Conservation (phyloP, 2,888 invertebrate species). For the Marasmarcha lunaedactyla region DNA sequence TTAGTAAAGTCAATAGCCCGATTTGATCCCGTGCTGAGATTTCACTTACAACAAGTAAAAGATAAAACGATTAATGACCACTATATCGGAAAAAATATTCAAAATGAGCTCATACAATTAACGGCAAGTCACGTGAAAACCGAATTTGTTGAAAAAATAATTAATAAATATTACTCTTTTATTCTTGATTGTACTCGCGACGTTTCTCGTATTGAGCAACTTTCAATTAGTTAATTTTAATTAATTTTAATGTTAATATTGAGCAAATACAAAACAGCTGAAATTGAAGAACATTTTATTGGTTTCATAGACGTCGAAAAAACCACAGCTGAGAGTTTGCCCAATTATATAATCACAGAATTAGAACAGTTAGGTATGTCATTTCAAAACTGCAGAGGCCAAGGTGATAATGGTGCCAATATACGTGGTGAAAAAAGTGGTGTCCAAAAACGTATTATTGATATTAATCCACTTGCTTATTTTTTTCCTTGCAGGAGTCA, state of each 20-base stretch:
- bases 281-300: conserved; percentile 9
- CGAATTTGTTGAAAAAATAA: conserved; percentile 8
- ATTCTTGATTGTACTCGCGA: conserved; percentile 15
- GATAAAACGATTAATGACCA: conserved; percentile 8
- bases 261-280: conserved; percentile 10
- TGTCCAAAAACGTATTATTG: no score
- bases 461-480: conserved; percentile 8
- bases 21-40: no score
- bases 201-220: conserved; percentile 12
- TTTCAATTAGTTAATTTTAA: no score
- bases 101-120: conserved; percentile 15
- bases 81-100: conserved; percentile 15
- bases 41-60: no score
- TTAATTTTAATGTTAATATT: conserved; percentile 14
- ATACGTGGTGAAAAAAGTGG: no score
- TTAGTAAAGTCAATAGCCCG: no score
- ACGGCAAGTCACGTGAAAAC: conserved; percentile 10
- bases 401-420: no score
- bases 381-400: no score
- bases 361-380: no score
- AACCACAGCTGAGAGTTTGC: conserved; percentile 7
- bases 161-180: conserved; percentile 10
- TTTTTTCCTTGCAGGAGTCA: not conserved
- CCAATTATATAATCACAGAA: conserved; percentile 10
- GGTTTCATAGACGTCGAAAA: conserved; percentile 6